Percentiles rank a stretch among this genome's conserved stretches.
Conservation (phyloP, 2,888 invertebrate species). For the Biston betularia region DNA sequence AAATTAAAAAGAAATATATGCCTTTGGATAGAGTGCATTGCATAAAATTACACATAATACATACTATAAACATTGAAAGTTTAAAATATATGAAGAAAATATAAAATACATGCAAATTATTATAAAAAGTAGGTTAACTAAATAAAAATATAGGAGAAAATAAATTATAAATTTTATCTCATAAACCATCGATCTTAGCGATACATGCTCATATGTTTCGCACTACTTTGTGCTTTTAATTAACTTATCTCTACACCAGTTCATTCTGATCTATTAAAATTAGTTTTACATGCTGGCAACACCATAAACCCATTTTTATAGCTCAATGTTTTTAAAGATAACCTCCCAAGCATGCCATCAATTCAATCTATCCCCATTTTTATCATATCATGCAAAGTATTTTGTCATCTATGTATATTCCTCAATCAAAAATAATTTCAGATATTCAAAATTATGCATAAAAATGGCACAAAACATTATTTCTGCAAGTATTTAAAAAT, state of each 20-base stretch:
- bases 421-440: constrained; percentile 45
- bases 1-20: constrained; percentile 53
- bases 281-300: constrained; percentile 81
- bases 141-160: constrained; percentile 50
- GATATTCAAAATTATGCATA: constrained; percentile 49
- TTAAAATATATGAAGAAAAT: constrained; percentile 52
- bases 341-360: constrained; percentile 73
- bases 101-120: constrained; percentile 72
- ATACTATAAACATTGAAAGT: constrained; percentile 42
- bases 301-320: constrained; percentile 62
- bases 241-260: constrained; percentile 66
- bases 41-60: constrained; percentile 48
- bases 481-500: constrained; percentile 30
- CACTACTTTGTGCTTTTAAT: constrained; percentile 83
- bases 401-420: constrained; percentile 45
- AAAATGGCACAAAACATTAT: constrained; percentile 70
- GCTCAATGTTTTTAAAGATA: constrained; percentile 54
- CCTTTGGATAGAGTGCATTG: constrained; percentile 54
- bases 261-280: constrained; percentile 73
- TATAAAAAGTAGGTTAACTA: constrained; percentile 52
- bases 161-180: constrained; percentile 30
- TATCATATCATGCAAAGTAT: constrained; percentile 70
- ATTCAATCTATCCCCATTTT: constrained; percentile 53
- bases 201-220: constrained; percentile 80
- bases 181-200: constrained; percentile 72